phyloP scores from a whole-genome alignment of 2,888 invertebrate genomes.

The Sinhomidia bicolor region DNA sequence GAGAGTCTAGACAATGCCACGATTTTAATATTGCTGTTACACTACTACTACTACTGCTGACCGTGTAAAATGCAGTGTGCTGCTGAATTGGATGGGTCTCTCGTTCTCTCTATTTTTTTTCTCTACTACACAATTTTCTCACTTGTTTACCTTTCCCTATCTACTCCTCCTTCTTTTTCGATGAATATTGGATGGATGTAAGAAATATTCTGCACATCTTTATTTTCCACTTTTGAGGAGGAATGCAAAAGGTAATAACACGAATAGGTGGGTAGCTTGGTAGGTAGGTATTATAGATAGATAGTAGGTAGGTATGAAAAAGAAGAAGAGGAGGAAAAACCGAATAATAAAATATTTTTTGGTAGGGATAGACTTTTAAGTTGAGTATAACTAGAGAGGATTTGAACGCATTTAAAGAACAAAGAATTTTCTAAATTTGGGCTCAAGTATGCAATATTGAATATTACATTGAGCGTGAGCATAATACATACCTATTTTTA shows the following conservation, averaged over 20 bases:
- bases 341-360: background rate
- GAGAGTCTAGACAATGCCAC: background rate
- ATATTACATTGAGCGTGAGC: too few relatives aligned
- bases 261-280: too few relatives aligned
- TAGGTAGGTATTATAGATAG: background rate
- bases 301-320: background rate
- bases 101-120: too few relatives aligned
- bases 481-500: too few relatives aligned
- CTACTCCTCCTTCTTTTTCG: conserved; percentile 28
- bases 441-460: too few relatives aligned
- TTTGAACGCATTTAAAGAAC: too few relatives aligned
- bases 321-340: background rate
- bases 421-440: too few relatives aligned
- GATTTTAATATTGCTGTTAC: conserved; percentile 36
- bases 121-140: background rate
- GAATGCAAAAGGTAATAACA: background rate
- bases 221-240: conserved; percentile 20
- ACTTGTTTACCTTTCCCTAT: conserved; percentile 42
- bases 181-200: conserved; percentile 45
- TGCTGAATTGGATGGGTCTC: background rate
- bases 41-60: too few relatives aligned
- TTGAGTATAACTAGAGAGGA: too few relatives aligned
- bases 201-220: conserved; percentile 21
- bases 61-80: conserved; percentile 12
- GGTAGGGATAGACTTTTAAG: background rate